Base-by-base conservation (phyloP, 2,888 invertebrate species). In the Amphipyra berbera region DNA sequence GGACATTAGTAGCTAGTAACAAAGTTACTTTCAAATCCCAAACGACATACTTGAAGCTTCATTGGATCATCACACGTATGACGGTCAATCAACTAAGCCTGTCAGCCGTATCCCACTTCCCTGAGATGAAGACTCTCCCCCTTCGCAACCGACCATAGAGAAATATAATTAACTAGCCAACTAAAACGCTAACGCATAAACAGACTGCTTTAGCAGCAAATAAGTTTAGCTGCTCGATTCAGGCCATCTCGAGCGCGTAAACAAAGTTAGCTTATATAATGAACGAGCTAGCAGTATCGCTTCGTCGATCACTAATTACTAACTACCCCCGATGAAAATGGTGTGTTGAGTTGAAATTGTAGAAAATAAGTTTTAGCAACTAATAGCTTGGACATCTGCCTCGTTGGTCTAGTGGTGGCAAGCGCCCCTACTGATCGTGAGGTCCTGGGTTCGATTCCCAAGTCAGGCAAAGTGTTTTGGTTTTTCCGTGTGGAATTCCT, bases 181-280 rank as follows among this genome's bases (percentile, higher is more conserved):
- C 40, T 30, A n/a, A 42, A 57, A 41, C 10, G 38, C 45, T 21
- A 42, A 42, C 56, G 15, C 50, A 55, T 45, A 48, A 56, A 52
- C 45, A 60, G 14, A 8, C 49, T 37, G 21, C 37, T 49, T 33
- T 40, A 49, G 12, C 12, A 33, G 53, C 7, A 45, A 69, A 59
- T 48, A 55, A 55, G 47, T 55, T 71, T 15, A 48, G 52, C 55
- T 30, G 10, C 59, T 44, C 37, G 15, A 59, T 46, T 13, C 71
- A 63, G 42, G 71, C 40, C 47, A 37, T 21, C 35, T 49, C 21
- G 15, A 13, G 52, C 52, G 14, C 27, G 42, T 21, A n/a, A 53
- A 71, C 52, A 49, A 21, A 53, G 59, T 69, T 69, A 69, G 55
- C 44, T 38, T 13, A 2, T n/a, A 27, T 50, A 48, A 64, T 48